Conservation (phyloP, 2,113 vertebrate genomes). For the Mellivora capensis region DNA sequence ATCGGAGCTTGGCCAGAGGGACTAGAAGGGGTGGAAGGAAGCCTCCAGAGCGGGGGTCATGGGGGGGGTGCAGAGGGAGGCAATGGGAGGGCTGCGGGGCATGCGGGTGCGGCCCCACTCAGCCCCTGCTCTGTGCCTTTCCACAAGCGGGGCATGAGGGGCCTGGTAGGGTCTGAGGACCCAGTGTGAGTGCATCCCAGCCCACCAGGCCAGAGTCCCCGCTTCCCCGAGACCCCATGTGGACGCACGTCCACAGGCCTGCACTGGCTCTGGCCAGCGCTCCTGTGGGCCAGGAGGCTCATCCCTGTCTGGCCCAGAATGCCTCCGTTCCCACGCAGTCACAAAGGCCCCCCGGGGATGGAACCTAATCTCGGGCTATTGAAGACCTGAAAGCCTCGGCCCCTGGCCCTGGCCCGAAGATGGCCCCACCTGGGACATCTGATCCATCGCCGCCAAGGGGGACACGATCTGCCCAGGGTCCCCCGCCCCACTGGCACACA, state of each 20-base stretch:
- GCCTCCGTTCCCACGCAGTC: slow-evolving; percentile 79
- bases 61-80: background rate
- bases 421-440: slow-evolving; percentile 73
- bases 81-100: rapidly evolving
- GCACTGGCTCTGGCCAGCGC: background rate
- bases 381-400: slow-evolving; percentile 71
- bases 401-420: slow-evolving; percentile 46
- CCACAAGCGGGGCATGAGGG: too few relatives aligned
- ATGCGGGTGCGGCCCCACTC: background rate
- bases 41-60: too few relatives aligned
- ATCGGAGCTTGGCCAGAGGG: background rate
- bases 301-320: slow-evolving; percentile 5
- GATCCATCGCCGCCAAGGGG: slow-evolving; percentile 77
- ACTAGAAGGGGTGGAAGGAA: background rate
- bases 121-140: background rate
- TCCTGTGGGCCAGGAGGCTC: background rate
- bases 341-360: slow-evolving; percentile 82
- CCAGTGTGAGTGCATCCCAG: rapidly evolving
- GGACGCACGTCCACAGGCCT: background rate
- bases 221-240: rapidly evolving
- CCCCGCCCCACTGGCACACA: background rate
- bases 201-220: rapidly evolving
- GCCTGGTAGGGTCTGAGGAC: background rate
- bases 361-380: slow-evolving; percentile 82
- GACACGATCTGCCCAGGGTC: slow-evolving; percentile 68